Evolutionary conservation across 2,113 vertebrate genomes (phyloP), one percentile per base, ranked within the genome.

Genomic region (Ceratotherium simum): DNA sequence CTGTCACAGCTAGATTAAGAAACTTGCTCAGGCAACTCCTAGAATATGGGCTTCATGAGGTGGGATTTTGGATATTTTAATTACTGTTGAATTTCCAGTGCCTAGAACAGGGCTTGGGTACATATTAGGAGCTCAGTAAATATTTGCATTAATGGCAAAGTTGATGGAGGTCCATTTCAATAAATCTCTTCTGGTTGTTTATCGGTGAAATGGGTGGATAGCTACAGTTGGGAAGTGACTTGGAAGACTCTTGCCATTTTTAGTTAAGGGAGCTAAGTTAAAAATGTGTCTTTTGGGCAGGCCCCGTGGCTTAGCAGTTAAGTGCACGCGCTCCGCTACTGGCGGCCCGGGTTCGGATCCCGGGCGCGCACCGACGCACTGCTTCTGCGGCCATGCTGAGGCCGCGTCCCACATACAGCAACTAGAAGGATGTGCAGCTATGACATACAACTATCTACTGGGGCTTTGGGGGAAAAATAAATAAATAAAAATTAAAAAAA

Each of bases 21-120:
- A 80, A 80, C 46, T 89, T 96, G 21, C 16, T 91, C 4, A 78
- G 39, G 67, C 31, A 81, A 13, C 14, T 91, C 78, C 23, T 92
- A 27, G 33, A 89, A 31, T 76, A 20, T 25, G 82, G 67, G 14
- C 27, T 90, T 79, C 48, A 65, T 70, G 75, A 73, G 21, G 36
- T 90, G 31, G 54, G 5, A 85, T 62, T 92, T 92, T 33, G 42
- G 25, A 18, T 91, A 72, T 76, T 97, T 94, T 90, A 85, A 75
- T 85, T 87, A 42, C 36, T 80, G 2, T 86, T 87, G 90, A 65
- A 58, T 65, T 96, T 92, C 8, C 21, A 95, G 23, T 72, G 17
- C 36, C 48, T 79, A 75, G 13, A 67, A 60, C 6, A 90, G 27
- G 67, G 23, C 51, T 58, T 88, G 13, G 51, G 9, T 73, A 84